Evolutionary conservation across 2,888 invertebrate species (phyloP).

Genomic region (Chrysodeixis includens): DNA sequence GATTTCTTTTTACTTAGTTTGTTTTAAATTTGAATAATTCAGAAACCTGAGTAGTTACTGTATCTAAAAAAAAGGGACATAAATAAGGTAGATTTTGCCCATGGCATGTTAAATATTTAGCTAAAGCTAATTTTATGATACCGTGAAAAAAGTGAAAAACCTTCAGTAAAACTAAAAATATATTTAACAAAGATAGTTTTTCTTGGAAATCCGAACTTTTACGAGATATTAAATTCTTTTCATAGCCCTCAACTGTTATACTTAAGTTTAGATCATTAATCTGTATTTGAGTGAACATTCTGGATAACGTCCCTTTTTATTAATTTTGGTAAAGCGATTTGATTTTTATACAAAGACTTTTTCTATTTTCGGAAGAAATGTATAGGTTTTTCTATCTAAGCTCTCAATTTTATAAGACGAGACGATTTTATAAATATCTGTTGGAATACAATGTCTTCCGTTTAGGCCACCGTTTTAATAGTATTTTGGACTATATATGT

Average conservation of each 20-base stretch:
- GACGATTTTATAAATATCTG: neutral
- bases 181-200: constrained; percentile 22
- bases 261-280: constrained; percentile 23
- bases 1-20: too few species aligned
- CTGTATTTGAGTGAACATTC: constrained; percentile 22
- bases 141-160: neutral
- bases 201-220: constrained; percentile 11
- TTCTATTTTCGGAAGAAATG: neutral
- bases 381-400: neutral
- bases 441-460: too few species aligned
- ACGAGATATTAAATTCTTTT: constrained; percentile 32
- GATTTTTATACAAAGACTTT: neutral
- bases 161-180: constrained; percentile 7
- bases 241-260: constrained; percentile 5
- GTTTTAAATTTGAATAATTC: too few species aligned
- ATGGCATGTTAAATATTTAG: too few species aligned
- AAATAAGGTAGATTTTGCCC: too few species aligned
- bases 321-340: constrained; percentile 9
- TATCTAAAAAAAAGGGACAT: too few species aligned
- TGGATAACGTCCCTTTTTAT: constrained; percentile 10
- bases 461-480: too few species aligned
- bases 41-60: too few species aligned
- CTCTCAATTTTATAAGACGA: neutral
- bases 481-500: too few species aligned
- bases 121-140: too few species aligned